Base-by-base conservation (phyloP, 2,797 vertebrate genomes). In the Mormyrops attenuatus region DNA sequence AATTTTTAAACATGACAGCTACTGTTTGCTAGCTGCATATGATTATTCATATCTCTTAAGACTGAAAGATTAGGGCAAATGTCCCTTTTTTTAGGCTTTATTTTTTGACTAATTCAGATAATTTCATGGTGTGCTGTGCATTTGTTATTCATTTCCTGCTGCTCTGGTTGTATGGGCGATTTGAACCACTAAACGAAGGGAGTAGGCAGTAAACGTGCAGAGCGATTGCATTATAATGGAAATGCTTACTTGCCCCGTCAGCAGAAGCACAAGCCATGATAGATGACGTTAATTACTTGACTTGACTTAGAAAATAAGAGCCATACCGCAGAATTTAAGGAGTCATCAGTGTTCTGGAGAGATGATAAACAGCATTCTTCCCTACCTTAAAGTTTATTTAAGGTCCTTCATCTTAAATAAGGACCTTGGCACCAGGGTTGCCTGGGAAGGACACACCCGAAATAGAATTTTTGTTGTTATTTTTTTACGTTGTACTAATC, bases 211-310 rank as follows among this genome's bases (percentile, higher is more conserved):
- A 90, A 92, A 93, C 92, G 90, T 49, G 60, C 89, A 38, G 89
- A 93, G 93, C 92, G 92, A 93, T 93, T 91, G 94, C 93, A 89
- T 93, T 92, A 92, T 94, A 93, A 93, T 92, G 92, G 93, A 94
- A 93, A 91, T 85, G 91, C 91, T 90, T 90, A 53, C 89, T 90
- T 90, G 89, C 91, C 90, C 90, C 90, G 90, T 90, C 88, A 92
- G 93, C 94, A 94, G 92, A 92, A 91, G 90, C 93, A 91, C 88
- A 91, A 50, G 92, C 90, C 91, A 90, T 93, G 93, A 93, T 66
- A 88, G 63, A 88, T 93, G 90, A 90, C 38, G 90, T 91, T 87
- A 73, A 93, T 93, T 93, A 93, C 1, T 69, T 66, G 55, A 22
- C 50, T 66, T 63, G 87, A 88, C 69, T 88, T 88, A 77, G 66